These are phyloP conservation scores for Deilephila elpenor DNA, from an alignment of 2,888 invertebrate genomes.

Conservation along the genomic window DNA sequence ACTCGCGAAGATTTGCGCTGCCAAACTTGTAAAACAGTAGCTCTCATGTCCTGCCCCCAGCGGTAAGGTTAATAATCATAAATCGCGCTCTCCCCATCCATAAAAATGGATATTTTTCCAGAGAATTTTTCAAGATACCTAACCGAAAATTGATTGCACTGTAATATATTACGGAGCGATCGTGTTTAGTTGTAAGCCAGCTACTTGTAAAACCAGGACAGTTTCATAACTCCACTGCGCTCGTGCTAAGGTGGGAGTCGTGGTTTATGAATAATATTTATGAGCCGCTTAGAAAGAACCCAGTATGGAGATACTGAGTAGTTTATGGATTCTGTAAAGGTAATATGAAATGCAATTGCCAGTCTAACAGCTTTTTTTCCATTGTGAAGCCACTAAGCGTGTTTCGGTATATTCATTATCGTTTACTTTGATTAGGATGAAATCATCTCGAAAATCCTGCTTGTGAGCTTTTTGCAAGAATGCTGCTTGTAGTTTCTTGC, in stretches of 20 bases:
- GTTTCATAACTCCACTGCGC: constrained; percentile 59
- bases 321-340: background rate
- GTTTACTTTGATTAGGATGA: no score
- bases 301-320: constrained; percentile 4
- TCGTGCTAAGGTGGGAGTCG: constrained; percentile 59
- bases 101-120: constrained; percentile 45
- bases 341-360: background rate
- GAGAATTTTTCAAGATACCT: constrained; percentile 44
- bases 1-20: constrained; percentile 15
- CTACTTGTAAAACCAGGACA: constrained; percentile 60
- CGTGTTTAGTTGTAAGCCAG: constrained; percentile 47
- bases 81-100: constrained; percentile 30
- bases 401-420: no score
- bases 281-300: constrained; percentile 43
- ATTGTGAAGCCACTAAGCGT: no score
- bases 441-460: no score
- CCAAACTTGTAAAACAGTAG: constrained; percentile 35
- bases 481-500: no score
- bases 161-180: constrained; percentile 43
- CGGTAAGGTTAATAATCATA: constrained; percentile 23
- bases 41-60: background rate
- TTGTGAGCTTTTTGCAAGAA: no score
- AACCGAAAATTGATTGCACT: constrained; percentile 51
- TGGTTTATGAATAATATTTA: constrained; percentile 67
- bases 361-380: no score